Evolutionary conservation across 2,797 vertebrate genomes (phyloP), one percentile per base, ranked within the genome.

Genomic region (Rhincodon typus): DNA sequence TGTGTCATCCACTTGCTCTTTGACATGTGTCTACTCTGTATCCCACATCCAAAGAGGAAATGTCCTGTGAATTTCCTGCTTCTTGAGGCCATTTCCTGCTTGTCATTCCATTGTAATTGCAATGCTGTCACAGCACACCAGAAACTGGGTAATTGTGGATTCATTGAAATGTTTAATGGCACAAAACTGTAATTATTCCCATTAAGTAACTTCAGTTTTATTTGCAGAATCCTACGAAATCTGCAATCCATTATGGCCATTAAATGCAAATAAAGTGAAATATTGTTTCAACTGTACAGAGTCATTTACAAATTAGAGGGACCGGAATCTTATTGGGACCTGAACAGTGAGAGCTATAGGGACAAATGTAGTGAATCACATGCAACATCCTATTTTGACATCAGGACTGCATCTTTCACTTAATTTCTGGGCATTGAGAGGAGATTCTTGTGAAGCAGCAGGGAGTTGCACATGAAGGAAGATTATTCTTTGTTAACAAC

Each of bases 11-110:
- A 25, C 2, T 42, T 38, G 67, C 25, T 69, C 62, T 67, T 62
- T 66, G n/a, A n/a, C n/a, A 38, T 66, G 34, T 30, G 90, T 69
- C 90, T 93, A 21, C 8, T 93, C 69, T 93, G 21, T 42, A 93
- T 93, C 90, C 88, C 90, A 93, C n/a, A 66, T 62, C 15, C 10
- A 69, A 93, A 93, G 62, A 38, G 90, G 90, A 42, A 93, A 93
- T 17, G 27, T 88, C 90, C 90, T 69, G n/a, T 93, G 90, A 93
- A 93, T 93, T 93, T 93, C 90, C 90, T 93, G 66, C n/a, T 93
- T 66, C 90, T 93, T 69, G 90, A 69, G 17, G 66, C 66, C 62
- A 93, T 93, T 93, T 93, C 90, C 90, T 93, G 62, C 62, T 66
- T 66, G 21, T 25, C n/a, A 66, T n/a, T 23, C 34, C 62, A 42